These are phyloP conservation scores for Chromoteleia sp. DNA, from an alignment of 2,888 invertebrate species.

Conservation along the genomic window DNA sequence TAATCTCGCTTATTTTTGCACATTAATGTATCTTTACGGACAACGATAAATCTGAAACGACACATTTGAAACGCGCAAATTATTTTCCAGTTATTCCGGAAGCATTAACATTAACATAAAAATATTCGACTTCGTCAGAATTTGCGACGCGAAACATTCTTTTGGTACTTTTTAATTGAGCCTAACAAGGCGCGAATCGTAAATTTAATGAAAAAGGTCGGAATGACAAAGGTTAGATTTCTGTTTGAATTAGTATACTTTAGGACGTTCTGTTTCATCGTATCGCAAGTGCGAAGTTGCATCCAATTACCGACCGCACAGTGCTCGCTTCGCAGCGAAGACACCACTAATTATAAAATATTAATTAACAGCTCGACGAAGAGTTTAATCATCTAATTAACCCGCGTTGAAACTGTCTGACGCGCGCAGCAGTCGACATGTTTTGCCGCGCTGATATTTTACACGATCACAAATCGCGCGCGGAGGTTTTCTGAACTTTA, in stretches of 20 bases:
- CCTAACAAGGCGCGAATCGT: constrained; percentile 18
- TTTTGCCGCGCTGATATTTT: constrained; percentile 39
- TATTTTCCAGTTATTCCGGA: too few relatives aligned
- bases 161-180: constrained; percentile 9
- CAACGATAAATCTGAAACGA: too few relatives aligned
- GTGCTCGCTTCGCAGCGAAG: constrained; percentile 66
- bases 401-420: constrained; percentile 69
- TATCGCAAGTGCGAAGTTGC: constrained; percentile 63
- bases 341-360: constrained; percentile 78
- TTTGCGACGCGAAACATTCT: too few relatives aligned
- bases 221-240: constrained; percentile 22
- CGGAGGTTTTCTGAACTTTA: constrained; percentile 22
- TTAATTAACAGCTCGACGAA: constrained; percentile 78
- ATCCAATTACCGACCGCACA: constrained; percentile 75
- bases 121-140: too few relatives aligned
- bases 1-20: too few relatives aligned
- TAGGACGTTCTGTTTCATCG: constrained; percentile 31
- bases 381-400: constrained; percentile 78
- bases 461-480: constrained; percentile 44
- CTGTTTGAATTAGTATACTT: constrained; percentile 44
- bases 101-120: not conserved
- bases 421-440: constrained; percentile 41
- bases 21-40: too few relatives aligned
- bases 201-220: constrained; percentile 20
- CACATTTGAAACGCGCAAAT: too few relatives aligned